Evolutionary conservation across 2,888 invertebrate species (phyloP).

Genomic region (Baronia brevicornis): DNA sequence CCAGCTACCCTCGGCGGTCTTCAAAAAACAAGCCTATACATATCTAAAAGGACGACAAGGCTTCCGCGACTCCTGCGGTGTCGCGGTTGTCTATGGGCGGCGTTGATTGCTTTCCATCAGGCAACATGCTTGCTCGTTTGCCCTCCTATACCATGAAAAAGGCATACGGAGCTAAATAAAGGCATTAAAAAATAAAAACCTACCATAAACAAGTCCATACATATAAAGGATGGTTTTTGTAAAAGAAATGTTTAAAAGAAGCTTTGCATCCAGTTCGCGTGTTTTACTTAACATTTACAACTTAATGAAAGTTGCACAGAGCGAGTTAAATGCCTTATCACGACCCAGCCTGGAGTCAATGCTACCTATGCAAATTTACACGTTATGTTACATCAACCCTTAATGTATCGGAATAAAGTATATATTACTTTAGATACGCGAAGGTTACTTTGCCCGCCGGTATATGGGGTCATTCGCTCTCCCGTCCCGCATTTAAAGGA

Average conservation of each 20-base stretch:
- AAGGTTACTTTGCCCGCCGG: not conserved
- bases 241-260: conserved; percentile 1
- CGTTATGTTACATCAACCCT: conserved; percentile 1
- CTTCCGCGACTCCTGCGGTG: too few species aligned
- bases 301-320: conserved; percentile 21
- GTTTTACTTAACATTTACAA: conserved; percentile 11
- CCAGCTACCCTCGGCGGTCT: too few species aligned
- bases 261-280: conserved; percentile 9
- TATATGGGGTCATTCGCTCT: conserved; percentile 13
- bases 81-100: too few species aligned
- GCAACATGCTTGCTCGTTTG: conserved; percentile 8
- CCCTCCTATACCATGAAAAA: not conserved
- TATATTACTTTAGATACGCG: not conserved
- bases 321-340: conserved; percentile 26
- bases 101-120: too few species aligned
- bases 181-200: not conserved
- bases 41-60: too few species aligned
- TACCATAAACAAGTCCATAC: conserved; percentile 7
- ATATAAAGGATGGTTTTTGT: conserved; percentile 4
- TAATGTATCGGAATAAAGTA: not conserved
- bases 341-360: conserved; percentile 19
- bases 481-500: conserved; percentile 6
- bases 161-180: not conserved
- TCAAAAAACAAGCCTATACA: too few species aligned
- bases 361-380: conserved; percentile 1